Percentiles rank a stretch among this genome's conserved stretches.
Evolutionary conservation across 2,113 vertebrate species (phyloP).

Genomic region (Ceuthmochares aereus): DNA sequence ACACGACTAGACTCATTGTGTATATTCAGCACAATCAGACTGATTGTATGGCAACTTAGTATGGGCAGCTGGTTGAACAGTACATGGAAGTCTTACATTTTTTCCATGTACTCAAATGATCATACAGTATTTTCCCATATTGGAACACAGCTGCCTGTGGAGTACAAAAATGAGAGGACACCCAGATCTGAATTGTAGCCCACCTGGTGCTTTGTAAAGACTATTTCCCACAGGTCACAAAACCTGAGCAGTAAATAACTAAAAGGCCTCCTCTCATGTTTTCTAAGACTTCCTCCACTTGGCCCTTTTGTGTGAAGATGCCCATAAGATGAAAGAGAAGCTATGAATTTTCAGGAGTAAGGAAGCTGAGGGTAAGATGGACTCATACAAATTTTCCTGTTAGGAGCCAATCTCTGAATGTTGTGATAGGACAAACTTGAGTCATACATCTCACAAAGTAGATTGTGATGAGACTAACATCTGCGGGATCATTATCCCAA

Average conservation of each 20-base stretch:
- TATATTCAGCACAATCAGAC: not conserved
- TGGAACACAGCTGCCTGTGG: not conserved
- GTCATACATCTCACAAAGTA: not conserved
- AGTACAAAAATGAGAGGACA: not conserved
- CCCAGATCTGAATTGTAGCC: not conserved
- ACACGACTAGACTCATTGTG: not conserved
- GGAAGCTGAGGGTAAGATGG: not conserved
- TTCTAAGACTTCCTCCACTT: not conserved
- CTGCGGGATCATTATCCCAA: fast-evolving
- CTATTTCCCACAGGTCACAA: not conserved
- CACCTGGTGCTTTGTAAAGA: not conserved
- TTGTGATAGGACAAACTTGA: not conserved
- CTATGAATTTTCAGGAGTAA: not conserved
- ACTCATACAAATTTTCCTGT: not conserved
- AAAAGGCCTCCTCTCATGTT: not conserved
- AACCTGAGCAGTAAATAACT: not conserved
- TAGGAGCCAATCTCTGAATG: not conserved
- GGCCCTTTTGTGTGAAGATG: not conserved
- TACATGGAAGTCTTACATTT: not conserved
- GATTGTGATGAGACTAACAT: not conserved
- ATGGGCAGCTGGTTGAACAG: not conserved
- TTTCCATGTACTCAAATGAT: not conserved
- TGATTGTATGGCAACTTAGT: not conserved
- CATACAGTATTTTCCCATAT: not conserved
- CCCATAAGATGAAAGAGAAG: not conserved